Conservation (phyloP, 2,888 invertebrate genomes). For the Zaprionus obscuricornis region DNA sequence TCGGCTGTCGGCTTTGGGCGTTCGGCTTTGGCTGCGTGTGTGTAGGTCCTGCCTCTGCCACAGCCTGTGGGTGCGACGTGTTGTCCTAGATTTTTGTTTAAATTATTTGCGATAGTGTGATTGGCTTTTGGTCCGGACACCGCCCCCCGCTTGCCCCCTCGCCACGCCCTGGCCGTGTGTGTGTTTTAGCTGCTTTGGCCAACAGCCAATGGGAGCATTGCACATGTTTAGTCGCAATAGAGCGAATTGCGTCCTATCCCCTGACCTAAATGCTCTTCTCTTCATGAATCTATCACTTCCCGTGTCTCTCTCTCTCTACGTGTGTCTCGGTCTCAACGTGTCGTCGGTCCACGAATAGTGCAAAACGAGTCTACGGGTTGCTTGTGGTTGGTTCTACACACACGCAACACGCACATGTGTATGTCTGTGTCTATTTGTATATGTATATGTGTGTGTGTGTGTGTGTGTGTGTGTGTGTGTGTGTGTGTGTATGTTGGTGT, state of each 20-base stretch:
- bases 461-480: conserved; percentile 1
- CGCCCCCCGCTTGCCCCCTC: conserved; percentile 13
- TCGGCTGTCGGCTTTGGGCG: conserved; percentile 11
- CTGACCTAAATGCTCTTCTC: conserved; percentile 75
- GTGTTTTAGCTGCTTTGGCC: conserved; percentile 56
- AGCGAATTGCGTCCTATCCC: too few species aligned
- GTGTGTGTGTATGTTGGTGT: conserved; percentile 30
- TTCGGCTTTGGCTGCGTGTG: conserved; percentile 7
- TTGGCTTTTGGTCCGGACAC: conserved; percentile 78
- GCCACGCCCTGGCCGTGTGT: conserved; percentile 44
- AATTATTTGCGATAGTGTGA: conserved; percentile 84
- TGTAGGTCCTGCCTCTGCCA: conserved; percentile 62
- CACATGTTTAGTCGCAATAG: conserved; percentile 74
- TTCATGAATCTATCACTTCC: too few species aligned
- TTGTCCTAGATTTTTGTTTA: conserved; percentile 83
- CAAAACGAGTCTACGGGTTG: conserved; percentile 51
- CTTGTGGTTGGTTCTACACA: conserved; percentile 46
- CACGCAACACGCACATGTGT: conserved; percentile 3
- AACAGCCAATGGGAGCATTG: conserved; percentile 78
- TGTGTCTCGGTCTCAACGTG: conserved; percentile 44
- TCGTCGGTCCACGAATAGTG: conserved; percentile 68
- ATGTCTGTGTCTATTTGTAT: conserved; percentile 5
- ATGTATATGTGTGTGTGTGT: conserved; percentile 35
- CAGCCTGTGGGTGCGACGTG: conserved; percentile 47
- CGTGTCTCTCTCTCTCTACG: too few species aligned